Conservation (phyloP, 2,888 invertebrate genomes). For the Odontothrips loti region DNA sequence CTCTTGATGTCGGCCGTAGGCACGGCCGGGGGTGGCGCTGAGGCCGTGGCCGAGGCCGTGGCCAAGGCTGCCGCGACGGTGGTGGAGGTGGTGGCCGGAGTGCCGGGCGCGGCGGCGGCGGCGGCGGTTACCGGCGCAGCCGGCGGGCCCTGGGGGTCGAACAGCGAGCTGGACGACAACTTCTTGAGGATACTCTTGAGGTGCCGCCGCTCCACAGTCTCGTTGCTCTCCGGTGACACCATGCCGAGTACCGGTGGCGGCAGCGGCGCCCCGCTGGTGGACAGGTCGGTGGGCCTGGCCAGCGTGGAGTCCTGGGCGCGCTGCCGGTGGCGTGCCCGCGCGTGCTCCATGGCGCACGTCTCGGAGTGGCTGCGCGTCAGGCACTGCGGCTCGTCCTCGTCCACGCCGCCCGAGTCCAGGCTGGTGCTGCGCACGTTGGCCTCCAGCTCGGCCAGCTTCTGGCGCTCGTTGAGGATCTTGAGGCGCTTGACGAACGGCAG, state of each 20-base stretch:
- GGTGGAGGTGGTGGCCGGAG: conserved; percentile 19
- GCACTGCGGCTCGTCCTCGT: conserved; percentile 52
- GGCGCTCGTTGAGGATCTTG: conserved; percentile 82
- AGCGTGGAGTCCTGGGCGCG: conserved; percentile 6
- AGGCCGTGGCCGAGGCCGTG: conserved; percentile 44
- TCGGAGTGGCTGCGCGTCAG: conserved; percentile 76
- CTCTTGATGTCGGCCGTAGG: conserved; percentile 55
- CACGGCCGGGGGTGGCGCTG: conserved; percentile 29
- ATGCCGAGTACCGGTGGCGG: neutral
- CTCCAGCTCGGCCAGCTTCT: conserved; percentile 77
- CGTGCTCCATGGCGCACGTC: conserved; percentile 67
- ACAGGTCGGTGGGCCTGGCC: neutral
- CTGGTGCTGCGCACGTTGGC: conserved; percentile 68
- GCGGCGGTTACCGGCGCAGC: conserved; percentile 50
- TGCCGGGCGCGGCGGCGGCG: neutral
- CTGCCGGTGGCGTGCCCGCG: conserved; percentile 39
- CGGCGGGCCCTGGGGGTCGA: conserved; percentile 43
- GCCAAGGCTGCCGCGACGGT: conserved; percentile 45
- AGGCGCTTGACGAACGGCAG: conserved; percentile 83
- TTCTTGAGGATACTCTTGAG: conserved; percentile 82
- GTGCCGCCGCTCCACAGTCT: conserved; percentile 74
- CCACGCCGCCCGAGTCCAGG: conserved; percentile 63
- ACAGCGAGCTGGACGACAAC: conserved; percentile 62
- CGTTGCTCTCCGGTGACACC: conserved; percentile 63
- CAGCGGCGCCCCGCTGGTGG: conserved; percentile 13